A percentile compares a stretch with the other conserved stretches of the same genome.
Conservation (phyloP, 2,797 vertebrate species). For the Epinephelus malabaricus region DNA sequence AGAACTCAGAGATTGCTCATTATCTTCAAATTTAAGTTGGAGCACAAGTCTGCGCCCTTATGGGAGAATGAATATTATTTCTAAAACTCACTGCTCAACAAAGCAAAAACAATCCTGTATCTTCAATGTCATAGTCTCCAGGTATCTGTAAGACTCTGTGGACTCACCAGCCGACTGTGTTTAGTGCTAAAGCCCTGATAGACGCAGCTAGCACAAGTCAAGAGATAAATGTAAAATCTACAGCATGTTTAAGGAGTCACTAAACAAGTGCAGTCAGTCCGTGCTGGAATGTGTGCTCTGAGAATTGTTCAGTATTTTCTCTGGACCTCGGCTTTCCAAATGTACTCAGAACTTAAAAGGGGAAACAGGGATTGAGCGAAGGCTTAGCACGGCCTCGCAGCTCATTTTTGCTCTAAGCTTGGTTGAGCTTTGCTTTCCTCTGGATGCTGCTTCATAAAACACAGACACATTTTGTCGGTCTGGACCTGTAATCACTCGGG, state of each 20-base stretch:
- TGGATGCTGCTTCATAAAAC: conserved; percentile 40
- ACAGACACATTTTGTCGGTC: conserved; percentile 33
- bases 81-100: conserved; percentile 18
- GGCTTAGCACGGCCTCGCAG: conserved; percentile 48
- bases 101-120: conserved; percentile 15
- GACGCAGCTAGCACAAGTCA: conserved; percentile 8
- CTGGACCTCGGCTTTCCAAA: conserved; percentile 48
- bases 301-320: conserved; percentile 39
- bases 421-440: conserved; percentile 53
- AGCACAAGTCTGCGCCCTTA: conserved; percentile 20
- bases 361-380: conserved; percentile 49
- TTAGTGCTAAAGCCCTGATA: neutral
- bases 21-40: conserved; percentile 34
- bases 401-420: conserved; percentile 48
- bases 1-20: conserved; percentile 36
- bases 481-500: conserved; percentile 28
- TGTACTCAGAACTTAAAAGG: conserved; percentile 46
- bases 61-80: conserved; percentile 4
- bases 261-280: conserved; percentile 8
- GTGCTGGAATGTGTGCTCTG: neutral
- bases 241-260: conserved; percentile 12
- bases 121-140: conserved; percentile 6
- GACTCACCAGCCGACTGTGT: neutral
- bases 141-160: neutral
- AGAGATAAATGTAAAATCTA: neutral